phyloP scores from a whole-genome alignment of 2,797 vertebrate species.

The Hapalemur alaotrensis region DNA sequence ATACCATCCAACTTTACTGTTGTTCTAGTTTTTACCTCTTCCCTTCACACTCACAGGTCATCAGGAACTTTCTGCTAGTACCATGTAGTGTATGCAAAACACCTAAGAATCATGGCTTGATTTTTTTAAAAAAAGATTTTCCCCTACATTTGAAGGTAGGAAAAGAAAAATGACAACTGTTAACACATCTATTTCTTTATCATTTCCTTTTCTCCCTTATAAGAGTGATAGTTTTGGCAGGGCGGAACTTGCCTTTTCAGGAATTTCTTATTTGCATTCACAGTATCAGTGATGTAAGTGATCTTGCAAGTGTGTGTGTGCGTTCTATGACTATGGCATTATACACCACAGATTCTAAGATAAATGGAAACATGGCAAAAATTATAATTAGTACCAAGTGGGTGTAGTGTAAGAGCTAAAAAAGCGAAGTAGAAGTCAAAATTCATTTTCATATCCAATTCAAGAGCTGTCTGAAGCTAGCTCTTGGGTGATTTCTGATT shows the following conservation, averaged over 20 bases:
- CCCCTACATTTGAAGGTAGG: conserved; percentile 25
- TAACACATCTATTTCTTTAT: conserved; percentile 44
- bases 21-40: not conserved
- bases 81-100: not conserved
- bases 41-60: not conserved
- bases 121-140: not conserved
- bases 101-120: not conserved
- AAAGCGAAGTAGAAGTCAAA: conserved; percentile 64
- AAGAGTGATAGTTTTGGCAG: not conserved
- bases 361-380: conserved; percentile 77
- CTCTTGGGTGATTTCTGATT: conserved; percentile 6
- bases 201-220: not conserved
- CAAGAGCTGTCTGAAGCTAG: conserved; percentile 4
- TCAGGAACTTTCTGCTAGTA: not conserved
- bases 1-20: not conserved
- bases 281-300: conserved; percentile 52
- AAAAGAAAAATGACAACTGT: conserved; percentile 29
- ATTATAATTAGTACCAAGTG: conserved; percentile 81
- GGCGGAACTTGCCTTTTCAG: conserved; percentile 48
- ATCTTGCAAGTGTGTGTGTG: conserved; percentile 31
- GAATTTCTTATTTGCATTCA: conserved; percentile 54
- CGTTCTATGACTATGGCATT: conserved; percentile 62
- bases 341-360: conserved; percentile 66
- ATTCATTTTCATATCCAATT: conserved; percentile 54
- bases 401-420: conserved; percentile 81